Evolutionary conservation across 2,888 invertebrate species (phyloP).

Genomic region (Microchrysa polita): DNA sequence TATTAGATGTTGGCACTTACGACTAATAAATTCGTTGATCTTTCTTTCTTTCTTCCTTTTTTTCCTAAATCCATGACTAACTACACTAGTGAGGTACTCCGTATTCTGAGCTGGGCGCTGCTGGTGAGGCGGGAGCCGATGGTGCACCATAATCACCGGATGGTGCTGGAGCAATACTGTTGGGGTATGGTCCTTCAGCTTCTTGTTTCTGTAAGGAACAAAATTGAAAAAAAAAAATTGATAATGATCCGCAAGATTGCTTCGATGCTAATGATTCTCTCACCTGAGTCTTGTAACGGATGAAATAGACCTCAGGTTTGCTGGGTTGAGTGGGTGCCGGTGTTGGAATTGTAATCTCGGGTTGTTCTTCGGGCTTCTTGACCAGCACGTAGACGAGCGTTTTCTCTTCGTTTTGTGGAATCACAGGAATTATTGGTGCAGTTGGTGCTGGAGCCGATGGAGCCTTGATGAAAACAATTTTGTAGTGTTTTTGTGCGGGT

Average conservation of each 20-base stretch:
- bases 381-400: conserved; percentile 79
- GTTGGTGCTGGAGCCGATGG: conserved; percentile 72
- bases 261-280: too few relatives aligned
- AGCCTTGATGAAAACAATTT: conserved; percentile 82
- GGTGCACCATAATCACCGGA: conserved; percentile 63
- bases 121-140: conserved; percentile 54
- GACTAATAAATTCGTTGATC: conserved; percentile 1
- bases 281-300: conserved; percentile 77
- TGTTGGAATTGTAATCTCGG: conserved; percentile 74
- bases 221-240: too few relatives aligned
- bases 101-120: conserved; percentile 62
- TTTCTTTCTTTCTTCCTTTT: too few relatives aligned
- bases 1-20: conserved; percentile 1
- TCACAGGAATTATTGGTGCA: conserved; percentile 69
- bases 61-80: conserved; percentile 34
- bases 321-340: conserved; percentile 77
- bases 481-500: conserved; percentile 80
- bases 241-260: too few relatives aligned
- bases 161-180: conserved; percentile 60
- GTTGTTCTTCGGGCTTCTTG: conserved; percentile 78
- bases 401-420: conserved; percentile 78
- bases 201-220: conserved; percentile 58
- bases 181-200: conserved; percentile 61
- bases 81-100: conserved; percentile 57
- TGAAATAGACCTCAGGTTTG: conserved; percentile 81